Percentiles rank a stretch among this genome's conserved stretches.
Evolutionary conservation across 1,140 invertebrate genomes (phyloP).

Genomic region (Drosophila funebris): DNA sequence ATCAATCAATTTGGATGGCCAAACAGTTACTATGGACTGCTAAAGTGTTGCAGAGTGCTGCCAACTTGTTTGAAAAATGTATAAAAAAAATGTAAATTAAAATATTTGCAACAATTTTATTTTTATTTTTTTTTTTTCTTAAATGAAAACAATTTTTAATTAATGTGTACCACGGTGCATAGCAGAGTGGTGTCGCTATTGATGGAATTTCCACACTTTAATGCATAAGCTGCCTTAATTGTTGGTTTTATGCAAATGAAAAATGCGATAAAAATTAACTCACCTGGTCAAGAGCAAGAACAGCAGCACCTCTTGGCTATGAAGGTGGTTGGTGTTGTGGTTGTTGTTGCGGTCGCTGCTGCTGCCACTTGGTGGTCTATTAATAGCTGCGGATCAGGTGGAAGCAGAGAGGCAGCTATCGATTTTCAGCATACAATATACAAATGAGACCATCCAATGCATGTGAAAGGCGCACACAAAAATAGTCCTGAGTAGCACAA

Average conservation of each 20-base stretch:
- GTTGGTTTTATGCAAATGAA: constrained; percentile 45
- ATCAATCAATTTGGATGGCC: constrained; percentile 22
- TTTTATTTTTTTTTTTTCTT: no score
- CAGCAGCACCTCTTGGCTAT: neutral
- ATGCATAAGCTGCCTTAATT: constrained; percentile 56
- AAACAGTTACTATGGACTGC: neutral
- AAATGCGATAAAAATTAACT: constrained; percentile 32
- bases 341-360: constrained; percentile 1
- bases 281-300: constrained; percentile 28
- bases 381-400: constrained; percentile 58
- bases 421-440: constrained; percentile 63
- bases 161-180: constrained; percentile 3
- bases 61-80: neutral
- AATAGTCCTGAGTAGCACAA: constrained; percentile 45
- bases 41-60: neutral
- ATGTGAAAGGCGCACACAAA: constrained; percentile 30
- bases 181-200: neutral
- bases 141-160: neutral
- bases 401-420: constrained; percentile 53
- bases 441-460: constrained; percentile 51
- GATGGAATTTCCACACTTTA: constrained; percentile 36
- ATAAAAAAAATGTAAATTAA: no score
- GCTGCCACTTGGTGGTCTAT: constrained; percentile 37
- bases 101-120: neutral
- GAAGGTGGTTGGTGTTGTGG: neutral